Evolutionary conservation across 2,888 invertebrate genomes (phyloP), one percentile per base, ranked within the genome.

Genomic region (Cerastis rubricosa): DNA sequence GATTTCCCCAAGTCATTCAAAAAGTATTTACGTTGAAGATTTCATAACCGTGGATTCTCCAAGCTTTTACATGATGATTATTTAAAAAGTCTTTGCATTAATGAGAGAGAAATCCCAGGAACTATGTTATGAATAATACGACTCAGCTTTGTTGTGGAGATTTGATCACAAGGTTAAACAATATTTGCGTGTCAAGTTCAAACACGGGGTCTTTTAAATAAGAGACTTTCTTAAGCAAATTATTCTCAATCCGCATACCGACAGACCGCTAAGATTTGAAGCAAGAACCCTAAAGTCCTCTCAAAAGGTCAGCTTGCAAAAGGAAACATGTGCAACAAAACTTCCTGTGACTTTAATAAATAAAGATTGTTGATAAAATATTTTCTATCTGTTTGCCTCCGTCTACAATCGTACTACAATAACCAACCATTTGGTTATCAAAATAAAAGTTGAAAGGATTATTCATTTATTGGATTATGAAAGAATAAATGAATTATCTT

Each of bases 1-100:
- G 86, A 73, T 61, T 86, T 86, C 67, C 80, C 86, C 66, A 40
- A n/a, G 35, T 69, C 57, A 49, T 74, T 66, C 80, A 68, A 72
- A 83, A 74, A 68, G 22, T 77, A 11, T 35, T 61, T 35, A 71
- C 29, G 45, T 63, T 66, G 8, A 29, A 63, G 54, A 71, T 83
- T 72, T 81, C 65, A 11, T 76, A 76, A 72, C 29, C 0, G 40
- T 25, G 85, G 66, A n/a, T 74, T 49, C 66, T 66, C 54, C 74
- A 61, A 80, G 65, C n/a, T 43, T 68, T n/a, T n/a, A 14, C 25
- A 45, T 40, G 45, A 49, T 11, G 22, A 17, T 61, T 19, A 59
- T 80, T 43, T 80, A 17, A 68, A 71, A 68, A 54, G n/a, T 25
- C 35, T 80, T 69, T 47, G 51, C 25, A 51, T 68, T 68, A 66